Evolutionary conservation across 2,113 vertebrate species (phyloP), one percentile per base, ranked within the genome.

Genomic region (Chitala chitala): DNA sequence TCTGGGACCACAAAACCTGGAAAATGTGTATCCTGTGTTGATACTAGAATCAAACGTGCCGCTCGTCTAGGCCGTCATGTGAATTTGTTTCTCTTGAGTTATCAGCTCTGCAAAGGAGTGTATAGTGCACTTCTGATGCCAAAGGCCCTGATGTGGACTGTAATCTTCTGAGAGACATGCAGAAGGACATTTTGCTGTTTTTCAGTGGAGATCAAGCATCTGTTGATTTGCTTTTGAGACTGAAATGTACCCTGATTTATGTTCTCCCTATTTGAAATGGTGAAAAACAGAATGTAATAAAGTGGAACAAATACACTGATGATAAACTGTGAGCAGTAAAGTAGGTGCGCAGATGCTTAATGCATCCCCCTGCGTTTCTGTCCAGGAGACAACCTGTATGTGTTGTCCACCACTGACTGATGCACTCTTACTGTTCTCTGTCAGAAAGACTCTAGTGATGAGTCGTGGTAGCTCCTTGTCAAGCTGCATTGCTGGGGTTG

Each of bases 51-150:
- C 56, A 63, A 73, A 61, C 46, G 31, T 63, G 58, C n/a, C n/a
- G 64, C 58, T 38, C 15, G 42, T 73, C 56, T 63, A 50, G 12
- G 44, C 58, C 50, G 84, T 88, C 81, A 86, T 90, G 87, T 88
- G 86, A 86, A 85, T 86, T 84, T 73, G 79, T 86, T 80, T 81
- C 84, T 82, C 82, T 77, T 44, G 51, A 59, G 75, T 61, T 78
- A 73, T 12, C 72, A 80, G 78, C 29, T 44, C 26, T 51, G 63
- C 33, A 81, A 83, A 85, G 78, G 84, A 86, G 85, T 85, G 82
- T 89, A 90, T 90, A 89, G 87, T 89, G 89, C 88, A 78, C 87
- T 36, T 82, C 84, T 85, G 84, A 87, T 82, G 80, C 79, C n/a
- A 72, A 85, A 86, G 86, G 87, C 86, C 85, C 5, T 8, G 54